Base-by-base conservation (phyloP, 92 coral and sea anemone species). In the Paramuricea clavata region DNA sequence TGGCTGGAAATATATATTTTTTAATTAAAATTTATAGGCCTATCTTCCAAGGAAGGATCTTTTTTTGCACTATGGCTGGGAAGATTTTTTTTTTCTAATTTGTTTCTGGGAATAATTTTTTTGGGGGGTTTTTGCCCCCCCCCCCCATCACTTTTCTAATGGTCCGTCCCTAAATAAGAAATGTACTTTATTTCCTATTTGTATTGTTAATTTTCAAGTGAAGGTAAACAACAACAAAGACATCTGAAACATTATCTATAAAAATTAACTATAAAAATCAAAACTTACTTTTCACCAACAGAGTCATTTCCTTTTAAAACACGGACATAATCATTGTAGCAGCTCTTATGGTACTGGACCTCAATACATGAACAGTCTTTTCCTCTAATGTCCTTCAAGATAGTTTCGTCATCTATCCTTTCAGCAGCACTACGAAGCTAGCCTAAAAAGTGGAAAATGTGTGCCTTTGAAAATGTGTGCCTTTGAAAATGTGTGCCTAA, bases 351-450 rank as follows among this genome's bases (percentile, higher is more conserved):
- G 81, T 74, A 74, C 62, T 30, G 64, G 39, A 74, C 81, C 21
- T 74, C 81, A 74, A 74, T 74, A 74, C 81, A 74, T 49, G 81
- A 74, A 74, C 81, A 74, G 81, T 74, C 81, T 74, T 74, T 74
- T 54, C 81, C 81, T 74, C 81, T 74, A 34, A 74, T 74, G 26
- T 74, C 81, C 81, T 74, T 74, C 81, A 74, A 74, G 57, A 74
- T 74, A 21, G 12, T 13, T 74, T 74, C 81, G 44, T 74, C 81
- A 34, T 49, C 81, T 74, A 44, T 74, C 64, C 25, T 74, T 74
- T 74, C 81, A 74, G 61, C 61, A 44, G 81, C 81, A 74, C 19
- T 25, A 43, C 81, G 81, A 28, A 74, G 39, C 81, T 43, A 11
- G 1, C 81, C 81, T 44, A 49, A 12, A 23, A 27, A 74, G 61